These are phyloP conservation scores for Aethina tumida DNA, from an alignment of 1,140 invertebrate genomes.

Conservation along the genomic window DNA sequence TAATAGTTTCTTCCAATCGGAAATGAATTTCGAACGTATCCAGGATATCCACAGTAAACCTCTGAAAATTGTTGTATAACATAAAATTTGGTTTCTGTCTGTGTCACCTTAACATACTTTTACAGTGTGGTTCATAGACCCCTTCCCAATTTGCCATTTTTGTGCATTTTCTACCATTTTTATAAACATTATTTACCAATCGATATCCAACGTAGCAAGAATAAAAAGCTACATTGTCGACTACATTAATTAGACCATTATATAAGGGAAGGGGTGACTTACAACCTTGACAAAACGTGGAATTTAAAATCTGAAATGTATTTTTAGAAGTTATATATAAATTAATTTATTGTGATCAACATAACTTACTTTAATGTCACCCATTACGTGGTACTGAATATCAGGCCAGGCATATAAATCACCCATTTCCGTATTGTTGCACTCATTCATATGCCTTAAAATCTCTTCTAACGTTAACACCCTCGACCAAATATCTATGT, in stretches of 20 bases:
- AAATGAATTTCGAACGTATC: constrained; percentile 44
- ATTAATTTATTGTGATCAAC: not conserved
- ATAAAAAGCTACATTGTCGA: constrained; percentile 36
- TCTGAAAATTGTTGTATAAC: constrained; percentile 31
- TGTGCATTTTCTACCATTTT: constrained; percentile 36
- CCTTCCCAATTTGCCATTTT: constrained; percentile 44
- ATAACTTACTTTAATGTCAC: constrained; percentile 40
- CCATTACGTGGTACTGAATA: constrained; percentile 43
- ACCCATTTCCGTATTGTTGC: constrained; percentile 41
- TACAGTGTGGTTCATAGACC: constrained; percentile 35
- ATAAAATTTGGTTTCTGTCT: constrained; percentile 5
- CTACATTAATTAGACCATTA: constrained; percentile 35
- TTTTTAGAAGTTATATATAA: constrained; percentile 1
- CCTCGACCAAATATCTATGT: constrained; percentile 52
- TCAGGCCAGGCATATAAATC: constrained; percentile 52
- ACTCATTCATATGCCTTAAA: constrained; percentile 39
- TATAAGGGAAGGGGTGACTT: constrained; percentile 34
- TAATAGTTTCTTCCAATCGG: constrained; percentile 41
- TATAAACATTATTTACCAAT: constrained; percentile 30
- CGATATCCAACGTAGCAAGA: constrained; percentile 43
- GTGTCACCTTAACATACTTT: constrained; percentile 34
- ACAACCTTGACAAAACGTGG: constrained; percentile 45
- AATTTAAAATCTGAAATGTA: constrained; percentile 33
- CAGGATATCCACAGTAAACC: constrained; percentile 48
- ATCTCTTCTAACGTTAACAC: constrained; percentile 39